These are phyloP conservation scores for Hermatobates lingyangjiaoensis DNA, from an alignment of 1,140 invertebrate species.

Conservation along the genomic window DNA sequence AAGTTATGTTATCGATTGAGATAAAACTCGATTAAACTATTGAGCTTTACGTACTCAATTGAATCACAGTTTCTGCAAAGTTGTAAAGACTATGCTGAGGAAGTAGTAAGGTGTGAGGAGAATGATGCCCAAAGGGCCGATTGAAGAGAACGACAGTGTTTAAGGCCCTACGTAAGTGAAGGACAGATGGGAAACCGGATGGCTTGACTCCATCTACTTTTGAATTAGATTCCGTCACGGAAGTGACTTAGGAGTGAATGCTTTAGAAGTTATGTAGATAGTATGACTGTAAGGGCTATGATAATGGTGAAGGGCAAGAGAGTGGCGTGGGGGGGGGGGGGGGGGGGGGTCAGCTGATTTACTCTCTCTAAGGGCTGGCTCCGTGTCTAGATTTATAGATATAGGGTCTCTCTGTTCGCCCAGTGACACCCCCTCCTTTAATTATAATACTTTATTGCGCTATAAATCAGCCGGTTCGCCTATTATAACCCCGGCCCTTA, in stretches of 20 bases:
- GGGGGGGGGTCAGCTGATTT: neutral
- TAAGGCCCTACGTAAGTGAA: too few species aligned
- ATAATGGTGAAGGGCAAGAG: conserved; percentile 3
- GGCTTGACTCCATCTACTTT: neutral
- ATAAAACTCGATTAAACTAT: too few species aligned
- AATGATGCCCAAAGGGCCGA: too few species aligned
- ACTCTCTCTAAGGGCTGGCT: neutral
- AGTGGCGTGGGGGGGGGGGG: neutral
- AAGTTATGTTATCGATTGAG: too few species aligned
- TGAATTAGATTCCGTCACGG: neutral
- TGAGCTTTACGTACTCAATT: too few species aligned
- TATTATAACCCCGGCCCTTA: conserved; percentile 11
- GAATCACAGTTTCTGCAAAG: too few species aligned
- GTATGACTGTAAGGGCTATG: neutral
- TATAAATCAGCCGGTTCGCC: conserved; percentile 15
- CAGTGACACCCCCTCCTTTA: conserved; percentile 11
- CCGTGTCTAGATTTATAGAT: conserved; percentile 13
- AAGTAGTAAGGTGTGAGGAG: too few species aligned
- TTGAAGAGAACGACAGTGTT: too few species aligned
- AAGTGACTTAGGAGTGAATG: neutral
- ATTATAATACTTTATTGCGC: conserved; percentile 18
- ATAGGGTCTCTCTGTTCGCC: conserved; percentile 7
- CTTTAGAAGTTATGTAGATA: neutral
- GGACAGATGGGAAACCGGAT: too few species aligned
- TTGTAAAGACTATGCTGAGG: too few species aligned